These are phyloP conservation scores for Tachysurus fulvidraco DNA, from an alignment of 2,113 vertebrate genomes.

Conservation along the genomic window DNA sequence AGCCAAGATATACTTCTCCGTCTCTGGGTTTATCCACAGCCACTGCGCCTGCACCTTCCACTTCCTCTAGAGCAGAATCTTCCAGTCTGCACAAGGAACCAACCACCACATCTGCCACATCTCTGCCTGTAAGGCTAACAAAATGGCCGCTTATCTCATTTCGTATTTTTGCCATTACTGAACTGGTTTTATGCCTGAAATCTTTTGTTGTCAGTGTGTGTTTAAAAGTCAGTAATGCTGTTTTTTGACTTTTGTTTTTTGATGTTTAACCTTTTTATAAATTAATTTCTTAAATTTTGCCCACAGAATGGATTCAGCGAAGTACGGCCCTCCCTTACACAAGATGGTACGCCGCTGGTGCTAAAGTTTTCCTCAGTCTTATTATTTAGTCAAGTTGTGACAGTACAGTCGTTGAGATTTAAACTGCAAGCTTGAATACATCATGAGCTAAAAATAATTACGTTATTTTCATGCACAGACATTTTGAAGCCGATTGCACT, in stretches of 20 bases:
- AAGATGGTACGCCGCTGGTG: slow-evolving; percentile 81
- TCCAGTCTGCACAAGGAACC: slow-evolving; percentile 45
- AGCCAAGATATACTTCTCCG: slow-evolving; percentile 70
- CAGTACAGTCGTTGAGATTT: neutral
- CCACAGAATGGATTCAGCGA: slow-evolving; percentile 85
- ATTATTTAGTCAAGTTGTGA: neutral
- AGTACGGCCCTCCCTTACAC: slow-evolving; percentile 77
- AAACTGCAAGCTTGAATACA: neutral
- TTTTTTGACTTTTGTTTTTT: neutral
- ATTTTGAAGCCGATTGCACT: neutral
- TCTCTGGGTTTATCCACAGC: slow-evolving; percentile 70
- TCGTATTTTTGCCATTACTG: neutral
- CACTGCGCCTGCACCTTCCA: slow-evolving; percentile 61
- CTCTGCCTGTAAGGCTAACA: slow-evolving; percentile 41
- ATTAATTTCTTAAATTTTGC: slow-evolving; percentile 8
- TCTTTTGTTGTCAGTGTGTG: neutral
- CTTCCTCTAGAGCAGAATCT: slow-evolving; percentile 60
- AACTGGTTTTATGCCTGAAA: neutral
- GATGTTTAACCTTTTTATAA: no score
- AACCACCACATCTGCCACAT: slow-evolving; percentile 33
- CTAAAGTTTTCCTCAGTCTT: neutral
- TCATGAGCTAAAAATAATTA: neutral
- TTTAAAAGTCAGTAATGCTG: neutral
- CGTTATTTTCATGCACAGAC: neutral
- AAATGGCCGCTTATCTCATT: neutral